Conservation (phyloP, 1,140 invertebrate genomes). For the Monomorium pharaonis region DNA sequence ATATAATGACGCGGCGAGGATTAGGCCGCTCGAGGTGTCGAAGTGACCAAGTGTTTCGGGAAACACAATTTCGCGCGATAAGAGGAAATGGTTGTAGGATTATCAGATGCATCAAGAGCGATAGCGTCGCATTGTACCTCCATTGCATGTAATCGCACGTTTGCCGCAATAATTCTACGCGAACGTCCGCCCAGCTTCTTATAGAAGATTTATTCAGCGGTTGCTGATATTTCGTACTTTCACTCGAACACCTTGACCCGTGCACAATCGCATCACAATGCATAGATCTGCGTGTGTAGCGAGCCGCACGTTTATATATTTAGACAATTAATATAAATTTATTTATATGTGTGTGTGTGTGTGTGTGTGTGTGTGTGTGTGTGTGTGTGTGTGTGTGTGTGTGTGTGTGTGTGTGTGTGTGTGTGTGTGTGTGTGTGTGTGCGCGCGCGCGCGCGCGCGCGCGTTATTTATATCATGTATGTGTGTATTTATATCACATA, state of each 20-base stretch:
- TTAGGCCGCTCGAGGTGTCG: neutral
- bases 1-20: neutral
- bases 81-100: conserved; percentile 35
- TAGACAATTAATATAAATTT: conserved; percentile 8
- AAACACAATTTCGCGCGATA: neutral
- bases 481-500: too few relatives aligned
- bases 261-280: conserved; percentile 72
- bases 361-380: neutral
- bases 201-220: conserved; percentile 65
- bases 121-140: conserved; percentile 43
- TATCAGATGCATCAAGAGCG: conserved; percentile 40
- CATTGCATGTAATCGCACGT: conserved; percentile 47
- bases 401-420: too few relatives aligned
- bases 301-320: conserved; percentile 30
- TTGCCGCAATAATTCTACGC: conserved; percentile 50
- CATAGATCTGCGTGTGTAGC: conserved; percentile 48
- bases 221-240: conserved; percentile 82
- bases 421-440: too few relatives aligned
- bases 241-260: conserved; percentile 83
- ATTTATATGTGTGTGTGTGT: neutral
- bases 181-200: conserved; percentile 47
- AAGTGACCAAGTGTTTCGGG: neutral
- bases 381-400: neutral
- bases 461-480: too few relatives aligned
- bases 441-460: too few relatives aligned